A percentile compares a stretch with the other conserved stretches of the same genome.
Conservation (phyloP, 2,113 vertebrate species). For the Rallus limicola region DNA sequence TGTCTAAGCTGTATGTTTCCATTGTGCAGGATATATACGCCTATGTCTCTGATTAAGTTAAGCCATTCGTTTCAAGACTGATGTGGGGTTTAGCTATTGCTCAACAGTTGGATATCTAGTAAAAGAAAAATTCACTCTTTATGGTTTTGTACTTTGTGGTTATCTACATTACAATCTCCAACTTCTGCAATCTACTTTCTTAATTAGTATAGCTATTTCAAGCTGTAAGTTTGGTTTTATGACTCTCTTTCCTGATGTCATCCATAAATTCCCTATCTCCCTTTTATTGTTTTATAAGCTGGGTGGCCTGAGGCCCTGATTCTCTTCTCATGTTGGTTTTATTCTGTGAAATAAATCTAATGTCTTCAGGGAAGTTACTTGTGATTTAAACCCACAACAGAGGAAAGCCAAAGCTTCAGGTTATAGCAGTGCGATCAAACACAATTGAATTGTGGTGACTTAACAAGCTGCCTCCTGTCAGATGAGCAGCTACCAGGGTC, state of each 20-base stretch:
- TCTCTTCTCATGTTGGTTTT: not conserved
- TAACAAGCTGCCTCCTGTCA: constrained; percentile 43
- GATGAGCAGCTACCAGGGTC: not conserved
- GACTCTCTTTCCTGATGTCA: not conserved
- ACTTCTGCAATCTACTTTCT: not conserved
- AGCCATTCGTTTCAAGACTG: not conserved
- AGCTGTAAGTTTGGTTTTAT: not conserved
- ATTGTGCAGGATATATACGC: not conserved
- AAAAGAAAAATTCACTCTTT: not conserved
- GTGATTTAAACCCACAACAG: constrained; percentile 20
- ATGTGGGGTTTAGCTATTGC: not conserved
- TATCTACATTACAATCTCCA: not conserved
- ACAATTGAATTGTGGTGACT: constrained; percentile 37
- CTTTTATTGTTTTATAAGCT: not conserved
- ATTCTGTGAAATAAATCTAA: constrained; percentile 27
- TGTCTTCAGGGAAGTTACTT: constrained; percentile 17
- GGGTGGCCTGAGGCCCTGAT: not conserved
- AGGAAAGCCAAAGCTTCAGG: constrained; percentile 34
- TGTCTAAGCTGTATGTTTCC: not conserved
- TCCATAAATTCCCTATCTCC: not conserved
- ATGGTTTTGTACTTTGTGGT: not conserved
- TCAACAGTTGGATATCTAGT: not conserved
- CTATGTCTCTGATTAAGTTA: not conserved
- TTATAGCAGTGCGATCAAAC: constrained; percentile 18
- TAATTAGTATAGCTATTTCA: not conserved